These are phyloP conservation scores for Nesoenas mayeri DNA, from an alignment of 2,113 vertebrate species.

Conservation along the genomic window DNA sequence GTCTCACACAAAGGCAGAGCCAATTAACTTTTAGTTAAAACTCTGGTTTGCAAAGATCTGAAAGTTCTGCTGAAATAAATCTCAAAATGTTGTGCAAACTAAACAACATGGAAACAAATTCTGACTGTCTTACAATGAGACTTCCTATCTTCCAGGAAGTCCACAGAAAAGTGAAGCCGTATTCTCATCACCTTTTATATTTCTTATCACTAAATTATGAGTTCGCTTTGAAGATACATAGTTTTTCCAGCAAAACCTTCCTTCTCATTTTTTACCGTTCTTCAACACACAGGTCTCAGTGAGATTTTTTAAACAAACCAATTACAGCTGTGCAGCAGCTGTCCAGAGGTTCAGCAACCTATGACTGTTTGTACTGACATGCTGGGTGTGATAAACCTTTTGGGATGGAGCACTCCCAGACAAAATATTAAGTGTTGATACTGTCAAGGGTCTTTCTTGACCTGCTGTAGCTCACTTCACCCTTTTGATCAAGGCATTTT, in stretches of 20 bases:
- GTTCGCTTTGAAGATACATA: background rate
- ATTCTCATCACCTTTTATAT: background rate
- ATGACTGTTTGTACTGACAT: background rate
- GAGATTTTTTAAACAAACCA: background rate
- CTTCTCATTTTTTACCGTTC: background rate
- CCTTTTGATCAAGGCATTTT: background rate
- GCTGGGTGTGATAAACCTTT: background rate
- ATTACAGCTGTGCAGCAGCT: background rate
- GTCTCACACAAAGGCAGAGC: background rate
- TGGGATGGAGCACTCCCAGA: background rate
- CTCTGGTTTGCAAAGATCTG: background rate
- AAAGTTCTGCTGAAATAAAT: background rate
- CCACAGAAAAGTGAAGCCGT: background rate
- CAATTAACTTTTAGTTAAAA: conserved; percentile 24
- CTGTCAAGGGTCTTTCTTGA: background rate
- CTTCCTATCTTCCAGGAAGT: background rate
- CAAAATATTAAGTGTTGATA: background rate
- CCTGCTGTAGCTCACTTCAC: background rate
- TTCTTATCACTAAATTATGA: background rate
- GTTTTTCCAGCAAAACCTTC: background rate
- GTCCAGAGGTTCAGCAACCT: background rate
- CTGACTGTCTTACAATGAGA: background rate
- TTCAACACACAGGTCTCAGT: background rate
- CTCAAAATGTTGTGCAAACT: background rate
- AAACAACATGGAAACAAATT: background rate